Evolutionary conservation across 2,888 invertebrate genomes (phyloP).

Genomic region (Chrysomela aeneicollis): DNA sequence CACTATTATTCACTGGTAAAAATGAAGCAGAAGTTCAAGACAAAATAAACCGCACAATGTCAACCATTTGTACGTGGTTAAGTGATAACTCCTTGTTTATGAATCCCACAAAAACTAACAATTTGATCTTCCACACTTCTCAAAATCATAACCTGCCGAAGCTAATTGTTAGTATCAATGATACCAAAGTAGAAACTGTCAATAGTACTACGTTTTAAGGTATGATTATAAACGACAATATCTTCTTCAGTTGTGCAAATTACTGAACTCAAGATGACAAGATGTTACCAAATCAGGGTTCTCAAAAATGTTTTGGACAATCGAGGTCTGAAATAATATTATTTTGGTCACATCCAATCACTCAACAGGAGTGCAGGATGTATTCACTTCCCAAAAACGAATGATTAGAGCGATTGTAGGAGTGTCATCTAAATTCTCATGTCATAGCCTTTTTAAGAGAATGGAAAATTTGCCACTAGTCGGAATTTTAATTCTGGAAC

Average conservation of each 20-base stretch:
- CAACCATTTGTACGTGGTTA: neutral
- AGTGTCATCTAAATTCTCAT: neutral
- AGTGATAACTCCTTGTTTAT: too few relatives aligned
- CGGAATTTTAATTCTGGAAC: neutral
- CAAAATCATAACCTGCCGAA: too few relatives aligned
- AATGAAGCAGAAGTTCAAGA: neutral
- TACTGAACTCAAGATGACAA: neutral
- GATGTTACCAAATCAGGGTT: conserved; percentile 5
- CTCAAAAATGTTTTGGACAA: neutral
- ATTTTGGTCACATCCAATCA: neutral
- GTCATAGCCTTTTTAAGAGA: neutral
- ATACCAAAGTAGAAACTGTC: neutral
- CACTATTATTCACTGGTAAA: conserved; percentile 1
- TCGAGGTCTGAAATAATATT: neutral
- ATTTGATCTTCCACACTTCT: too few relatives aligned
- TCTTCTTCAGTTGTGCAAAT: neutral
- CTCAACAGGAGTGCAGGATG: neutral
- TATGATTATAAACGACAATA: neutral
- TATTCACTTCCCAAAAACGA: neutral
- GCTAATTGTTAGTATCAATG: too few relatives aligned
- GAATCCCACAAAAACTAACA: too few relatives aligned
- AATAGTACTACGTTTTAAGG: neutral
- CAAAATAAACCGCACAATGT: conserved; percentile 3
- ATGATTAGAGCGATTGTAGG: neutral
- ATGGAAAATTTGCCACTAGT: too few relatives aligned